phyloP scores from a whole-genome alignment of 2,888 invertebrate genomes.

The Tenthredo amoena region DNA sequence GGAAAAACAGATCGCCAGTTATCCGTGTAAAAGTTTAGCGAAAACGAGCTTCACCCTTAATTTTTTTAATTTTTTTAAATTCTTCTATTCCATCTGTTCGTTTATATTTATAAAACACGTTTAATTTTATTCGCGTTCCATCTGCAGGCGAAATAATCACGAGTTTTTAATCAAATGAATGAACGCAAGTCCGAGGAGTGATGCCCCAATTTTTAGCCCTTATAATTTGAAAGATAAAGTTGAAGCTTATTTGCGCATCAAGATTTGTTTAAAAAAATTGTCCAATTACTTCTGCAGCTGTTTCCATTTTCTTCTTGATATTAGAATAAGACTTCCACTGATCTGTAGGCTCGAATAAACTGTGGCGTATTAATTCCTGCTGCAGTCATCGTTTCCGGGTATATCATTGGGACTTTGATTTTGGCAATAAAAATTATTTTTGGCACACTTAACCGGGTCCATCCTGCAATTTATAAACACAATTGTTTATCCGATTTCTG shows the following conservation, averaged over 20 bases:
- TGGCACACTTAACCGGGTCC: slow-evolving; percentile 12
- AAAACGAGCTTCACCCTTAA: not conserved
- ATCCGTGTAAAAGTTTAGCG: not conserved
- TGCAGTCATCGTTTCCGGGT: not conserved
- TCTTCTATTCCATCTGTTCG: not conserved
- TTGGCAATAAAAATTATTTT: slow-evolving; percentile 32
- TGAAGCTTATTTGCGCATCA: not conserved
- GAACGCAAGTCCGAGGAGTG: not conserved
- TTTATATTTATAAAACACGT: not conserved
- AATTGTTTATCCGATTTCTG: slow-evolving; percentile 33
- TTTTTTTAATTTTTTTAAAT: not conserved
- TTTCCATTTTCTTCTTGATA: not conserved
- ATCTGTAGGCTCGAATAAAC: not conserved
- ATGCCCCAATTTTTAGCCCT: not conserved
- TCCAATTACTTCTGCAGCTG: not conserved
- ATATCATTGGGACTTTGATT: slow-evolving; percentile 9
- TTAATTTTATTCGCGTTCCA: not conserved
- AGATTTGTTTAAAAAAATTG: not conserved
- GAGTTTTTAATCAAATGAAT: not conserved
- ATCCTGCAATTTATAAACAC: slow-evolving; percentile 1
- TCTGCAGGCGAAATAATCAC: not conserved
- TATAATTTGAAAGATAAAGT: not conserved
- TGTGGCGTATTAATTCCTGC: not conserved
- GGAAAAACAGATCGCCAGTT: not conserved
- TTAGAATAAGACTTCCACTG: not conserved